Evolutionary conservation across 1,140 invertebrate genomes (phyloP), one percentile per base, ranked within the genome.

Genomic region (Bathynomus jamesi): DNA sequence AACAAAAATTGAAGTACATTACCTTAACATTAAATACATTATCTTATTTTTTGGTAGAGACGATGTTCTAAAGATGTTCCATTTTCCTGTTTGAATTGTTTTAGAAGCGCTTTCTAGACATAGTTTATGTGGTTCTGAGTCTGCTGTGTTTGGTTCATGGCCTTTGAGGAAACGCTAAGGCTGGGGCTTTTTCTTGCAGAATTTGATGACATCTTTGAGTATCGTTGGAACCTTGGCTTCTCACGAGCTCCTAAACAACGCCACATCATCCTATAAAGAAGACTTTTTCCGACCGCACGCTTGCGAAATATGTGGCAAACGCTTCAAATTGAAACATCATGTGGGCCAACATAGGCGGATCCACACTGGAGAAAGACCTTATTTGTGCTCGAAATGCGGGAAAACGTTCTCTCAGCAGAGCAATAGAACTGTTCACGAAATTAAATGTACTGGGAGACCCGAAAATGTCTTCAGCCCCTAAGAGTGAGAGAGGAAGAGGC

Each of bases 281-380:
- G 72, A 76, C 61, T 64, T 61, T 46, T 65, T 74, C 67, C 72
- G 75, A 17, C 77, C 77, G 17, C 73, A 76, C 40, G 74, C 67
- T 24, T 78, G 77, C 61, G 70, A 76, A 27, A 72, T 70, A 46
- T 78, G 77, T 68, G 75, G 71, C 28, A 78, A 77, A 65, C 69
- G 74, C 8, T 78, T 78, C 70, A 77, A 72, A 53, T 70, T 73
- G 63, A 78, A 71, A 28, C 72, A 76, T 64, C 75, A 83, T 46
- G 72, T 85, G 61, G 81, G 80, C 25, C 78, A 74, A 81, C 84
- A 81, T 72, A 73, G 68, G 75, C 71, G 80, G 32, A 78, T 80
- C 27, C 81, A 82, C 70, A 82, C 81, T 17, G 81, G 85, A 2
- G 85, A 86, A 79, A 74, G 83, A 67, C 85, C 85, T n/a, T 86